These are phyloP conservation scores for Pogonocichla stellata DNA, from an alignment of 2,113 vertebrate species.

Conservation along the genomic window DNA sequence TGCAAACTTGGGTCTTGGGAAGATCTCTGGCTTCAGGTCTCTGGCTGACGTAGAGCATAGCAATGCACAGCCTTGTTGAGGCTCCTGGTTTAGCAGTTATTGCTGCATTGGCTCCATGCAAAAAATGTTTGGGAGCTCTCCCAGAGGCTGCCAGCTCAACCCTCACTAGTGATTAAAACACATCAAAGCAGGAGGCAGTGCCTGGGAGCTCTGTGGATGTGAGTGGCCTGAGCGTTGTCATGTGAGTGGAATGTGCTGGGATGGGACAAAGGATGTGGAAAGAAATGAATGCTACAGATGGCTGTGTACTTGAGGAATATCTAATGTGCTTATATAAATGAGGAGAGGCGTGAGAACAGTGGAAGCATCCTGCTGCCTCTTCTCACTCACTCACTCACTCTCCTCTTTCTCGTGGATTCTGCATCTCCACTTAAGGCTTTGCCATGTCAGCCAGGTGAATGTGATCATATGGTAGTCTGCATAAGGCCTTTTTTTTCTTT, in stretches of 20 bases:
- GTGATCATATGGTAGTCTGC: neutral
- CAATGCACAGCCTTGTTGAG: neutral
- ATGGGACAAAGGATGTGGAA: neutral
- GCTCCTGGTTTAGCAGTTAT: neutral
- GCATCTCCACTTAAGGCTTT: neutral
- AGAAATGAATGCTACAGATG: neutral
- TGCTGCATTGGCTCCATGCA: neutral
- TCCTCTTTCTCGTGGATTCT: no score
- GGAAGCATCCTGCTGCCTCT: neutral
- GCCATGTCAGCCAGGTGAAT: neutral
- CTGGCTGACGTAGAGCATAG: rapidly evolving
- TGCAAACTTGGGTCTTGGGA: neutral
- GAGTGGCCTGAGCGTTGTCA: rapidly evolving
- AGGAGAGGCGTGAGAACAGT: neutral
- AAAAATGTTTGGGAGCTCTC: neutral
- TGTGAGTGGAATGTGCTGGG: neutral
- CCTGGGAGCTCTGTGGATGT: neutral
- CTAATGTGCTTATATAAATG: neutral
- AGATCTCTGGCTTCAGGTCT: neutral
- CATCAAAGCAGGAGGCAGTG: neutral
- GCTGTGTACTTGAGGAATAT: neutral
- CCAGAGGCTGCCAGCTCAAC: neutral
- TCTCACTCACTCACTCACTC: neutral
- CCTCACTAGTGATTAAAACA: neutral
- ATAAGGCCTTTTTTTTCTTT: neutral